A percentile compares a stretch with the other conserved stretches of the same genome.
Evolutionary conservation across 2,888 invertebrate genomes (phyloP).

Genomic region (Lottia gigantea): DNA sequence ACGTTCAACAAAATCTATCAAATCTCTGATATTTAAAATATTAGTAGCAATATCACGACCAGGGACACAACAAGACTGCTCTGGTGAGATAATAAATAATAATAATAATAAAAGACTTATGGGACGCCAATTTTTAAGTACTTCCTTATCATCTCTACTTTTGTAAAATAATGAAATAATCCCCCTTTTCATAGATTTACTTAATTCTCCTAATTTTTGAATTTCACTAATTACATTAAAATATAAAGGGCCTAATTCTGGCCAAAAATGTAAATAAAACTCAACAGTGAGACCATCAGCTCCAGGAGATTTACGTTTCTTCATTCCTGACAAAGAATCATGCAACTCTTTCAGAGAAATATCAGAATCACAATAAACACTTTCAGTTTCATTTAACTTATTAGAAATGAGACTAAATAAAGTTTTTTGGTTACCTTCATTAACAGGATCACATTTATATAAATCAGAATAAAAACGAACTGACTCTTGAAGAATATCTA

Average conservation of each 20-base stretch:
- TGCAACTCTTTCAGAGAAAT: too few relatives aligned
- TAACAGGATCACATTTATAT: too few relatives aligned
- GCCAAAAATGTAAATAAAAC: conserved; percentile 30
- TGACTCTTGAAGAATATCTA: too few relatives aligned
- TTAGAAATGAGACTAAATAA: too few relatives aligned
- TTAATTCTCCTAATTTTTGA: conserved; percentile 24
- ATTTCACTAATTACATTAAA: conserved; percentile 17
- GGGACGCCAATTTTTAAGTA: conserved; percentile 38
- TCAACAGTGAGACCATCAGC: conserved; percentile 35
- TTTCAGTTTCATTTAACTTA: too few relatives aligned
- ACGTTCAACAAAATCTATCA: conserved; percentile 35
- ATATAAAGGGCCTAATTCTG: neutral
- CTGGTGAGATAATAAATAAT: conserved; percentile 27
- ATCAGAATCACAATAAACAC: too few relatives aligned
- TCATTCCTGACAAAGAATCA: too few relatives aligned
- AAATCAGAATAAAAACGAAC: too few relatives aligned
- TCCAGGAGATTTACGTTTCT: conserved; percentile 34
- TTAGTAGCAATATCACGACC: conserved; percentile 40
- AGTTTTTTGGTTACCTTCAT: too few relatives aligned
- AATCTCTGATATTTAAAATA: conserved; percentile 32
- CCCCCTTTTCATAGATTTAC: conserved; percentile 19
- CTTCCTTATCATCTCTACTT: conserved; percentile 25
- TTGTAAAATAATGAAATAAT: conserved; percentile 35
- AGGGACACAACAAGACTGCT: conserved; percentile 39
- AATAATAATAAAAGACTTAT: conserved; percentile 36